Base-by-base conservation (phyloP, 2,113 vertebrate species). In the Lota lota region DNA sequence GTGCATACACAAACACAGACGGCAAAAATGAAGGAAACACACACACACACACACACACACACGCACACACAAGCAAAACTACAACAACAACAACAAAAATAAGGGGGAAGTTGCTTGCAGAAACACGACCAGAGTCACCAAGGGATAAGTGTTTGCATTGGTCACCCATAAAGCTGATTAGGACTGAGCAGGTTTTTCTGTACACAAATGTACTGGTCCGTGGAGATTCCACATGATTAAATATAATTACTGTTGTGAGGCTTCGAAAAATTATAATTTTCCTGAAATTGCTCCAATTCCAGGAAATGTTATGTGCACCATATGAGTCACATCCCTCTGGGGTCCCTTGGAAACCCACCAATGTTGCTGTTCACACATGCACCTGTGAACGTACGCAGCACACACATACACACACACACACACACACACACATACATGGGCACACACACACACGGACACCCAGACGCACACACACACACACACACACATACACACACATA, bases 271-370 rank as follows among this genome's bases (percentile, higher is more conserved):
- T 76, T 83, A 68, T 84, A 75, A 88, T 89, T 86, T 76, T 86
- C 85, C 82, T 83, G 33, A 83, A 85, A 75, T 85, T 85, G 79
- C 82, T 79, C 61, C 77, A 76, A 84, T 78, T 76, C 69, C 79
- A 82, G 83, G 86, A 79, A 86, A 85, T 86, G 80, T 82, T 86
- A 81, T 88, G 85, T 85, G 82, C 83, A 88, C 84, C 79, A 79
- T 81, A 86, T 90, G 89, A 89, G 80, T 89, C 86, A 85, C 75
- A 77, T 81, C 70, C 74, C 79, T 84, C 79, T 85, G 83, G 85
- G 84, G 79, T 87, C 83, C 79, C 78, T 67, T 58, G 82, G 83
- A 88, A 81, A 87, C 85, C 77, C 79, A 59, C 72, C 68, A 83
- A 73, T 82, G 83, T 82, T 76, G 82, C 78, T 72, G 28, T 72